phyloP scores from a whole-genome alignment of 2,113 vertebrate genomes.

The Stomatorhinus ivindoensis region DNA sequence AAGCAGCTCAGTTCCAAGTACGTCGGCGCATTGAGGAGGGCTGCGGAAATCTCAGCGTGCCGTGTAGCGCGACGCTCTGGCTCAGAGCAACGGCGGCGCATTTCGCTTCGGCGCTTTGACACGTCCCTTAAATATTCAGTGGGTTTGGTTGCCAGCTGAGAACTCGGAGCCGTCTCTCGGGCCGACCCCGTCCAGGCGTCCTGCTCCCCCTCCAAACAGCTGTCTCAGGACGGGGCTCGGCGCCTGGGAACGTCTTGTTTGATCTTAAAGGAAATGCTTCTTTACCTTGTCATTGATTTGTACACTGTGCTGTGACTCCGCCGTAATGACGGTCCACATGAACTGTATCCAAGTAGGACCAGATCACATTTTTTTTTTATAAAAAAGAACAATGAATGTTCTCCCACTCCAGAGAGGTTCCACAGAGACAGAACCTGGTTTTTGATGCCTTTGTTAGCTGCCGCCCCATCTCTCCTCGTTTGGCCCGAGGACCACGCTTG shows the following conservation, averaged over 20 bases:
- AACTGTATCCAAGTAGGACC: neutral
- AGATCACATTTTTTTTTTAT: neutral
- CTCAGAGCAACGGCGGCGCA: neutral
- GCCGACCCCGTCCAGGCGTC: neutral
- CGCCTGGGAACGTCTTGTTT: neutral
- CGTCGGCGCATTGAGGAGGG: neutral
- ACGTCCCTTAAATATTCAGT: neutral
- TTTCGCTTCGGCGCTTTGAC: neutral
- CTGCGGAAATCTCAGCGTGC: neutral
- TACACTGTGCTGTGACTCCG: neutral
- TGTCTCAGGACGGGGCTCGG: neutral
- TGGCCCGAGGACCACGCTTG: neutral
- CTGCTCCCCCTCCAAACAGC: neutral
- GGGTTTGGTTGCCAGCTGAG: neutral
- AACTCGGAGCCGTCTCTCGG: too few relatives aligned
- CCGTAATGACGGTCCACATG: neutral
- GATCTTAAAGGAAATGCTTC: neutral
- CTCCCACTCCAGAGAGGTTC: neutral
- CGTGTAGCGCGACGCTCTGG: neutral
- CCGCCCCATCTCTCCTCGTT: neutral
- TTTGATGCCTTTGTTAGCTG: neutral
- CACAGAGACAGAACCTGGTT: neutral
- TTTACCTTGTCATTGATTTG: neutral
- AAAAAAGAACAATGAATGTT: neutral
- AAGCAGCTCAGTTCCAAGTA: neutral